A percentile compares a stretch with the other conserved stretches of the same genome.
Conservation (phyloP, 2,888 invertebrate genomes). For the Odontocerum albicorne region DNA sequence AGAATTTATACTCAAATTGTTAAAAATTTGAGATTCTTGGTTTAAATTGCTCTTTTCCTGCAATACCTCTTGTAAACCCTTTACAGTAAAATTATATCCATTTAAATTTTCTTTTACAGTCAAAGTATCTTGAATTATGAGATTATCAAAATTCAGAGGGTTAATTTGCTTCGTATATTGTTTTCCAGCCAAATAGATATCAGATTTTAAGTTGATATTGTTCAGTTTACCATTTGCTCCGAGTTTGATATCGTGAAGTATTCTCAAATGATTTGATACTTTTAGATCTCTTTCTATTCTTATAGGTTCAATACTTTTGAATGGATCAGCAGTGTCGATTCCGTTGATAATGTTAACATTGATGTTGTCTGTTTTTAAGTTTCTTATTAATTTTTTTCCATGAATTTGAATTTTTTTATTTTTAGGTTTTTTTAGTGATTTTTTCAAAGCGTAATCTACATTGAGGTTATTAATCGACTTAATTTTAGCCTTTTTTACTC, state of each 20-base stretch:
- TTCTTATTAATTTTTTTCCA: slow-evolving; percentile 23
- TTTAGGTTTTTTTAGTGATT: slow-evolving; percentile 21
- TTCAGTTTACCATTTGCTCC: slow-evolving; percentile 27
- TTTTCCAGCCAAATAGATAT: slow-evolving; percentile 22
- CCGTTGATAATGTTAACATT: slow-evolving; percentile 42
- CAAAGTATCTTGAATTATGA: slow-evolving; percentile 19
- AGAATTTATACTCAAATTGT: slow-evolving; percentile 23
- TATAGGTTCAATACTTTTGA: slow-evolving; percentile 17
- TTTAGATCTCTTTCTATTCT: slow-evolving; percentile 25
- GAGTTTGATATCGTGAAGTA: slow-evolving; percentile 24
- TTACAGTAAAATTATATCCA: slow-evolving; percentile 19
- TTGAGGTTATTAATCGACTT: slow-evolving; percentile 21
- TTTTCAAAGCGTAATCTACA: slow-evolving; percentile 21
- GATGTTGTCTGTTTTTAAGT: slow-evolving; percentile 39
- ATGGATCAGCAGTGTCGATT: slow-evolving; percentile 35
- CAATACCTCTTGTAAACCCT: slow-evolving; percentile 15
- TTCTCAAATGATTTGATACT: slow-evolving; percentile 23
- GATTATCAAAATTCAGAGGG: slow-evolving; percentile 28
- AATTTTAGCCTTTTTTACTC: slow-evolving; percentile 23
- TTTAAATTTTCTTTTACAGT: slow-evolving; percentile 28
- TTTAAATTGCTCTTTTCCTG: slow-evolving; percentile 12
- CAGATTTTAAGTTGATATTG: slow-evolving; percentile 29
- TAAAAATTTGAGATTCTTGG: slow-evolving; percentile 1
- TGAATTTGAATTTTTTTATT: slow-evolving; percentile 24
- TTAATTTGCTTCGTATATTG: not conserved